Conservation (phyloP, 2,113 vertebrate species). For the Corythaeola cristata region DNA sequence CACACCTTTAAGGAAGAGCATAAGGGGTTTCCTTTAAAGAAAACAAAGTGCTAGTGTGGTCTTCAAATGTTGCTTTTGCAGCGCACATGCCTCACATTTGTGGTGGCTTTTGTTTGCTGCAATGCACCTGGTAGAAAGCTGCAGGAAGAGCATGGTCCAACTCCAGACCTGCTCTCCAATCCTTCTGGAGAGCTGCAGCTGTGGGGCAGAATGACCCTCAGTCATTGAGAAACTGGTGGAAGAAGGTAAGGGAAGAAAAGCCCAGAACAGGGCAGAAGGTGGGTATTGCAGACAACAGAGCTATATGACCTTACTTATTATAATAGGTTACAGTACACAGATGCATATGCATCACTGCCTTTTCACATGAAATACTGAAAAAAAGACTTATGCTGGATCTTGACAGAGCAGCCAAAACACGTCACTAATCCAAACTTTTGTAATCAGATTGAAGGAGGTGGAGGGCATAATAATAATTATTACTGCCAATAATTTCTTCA, state of each 20-base stretch:
- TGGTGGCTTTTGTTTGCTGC: not conserved
- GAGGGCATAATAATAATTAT: not conserved
- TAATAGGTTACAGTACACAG: not conserved
- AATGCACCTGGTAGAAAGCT: not conserved
- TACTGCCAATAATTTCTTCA: not conserved
- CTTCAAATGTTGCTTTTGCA: not conserved
- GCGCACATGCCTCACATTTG: not conserved
- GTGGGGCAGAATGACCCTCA: not conserved
- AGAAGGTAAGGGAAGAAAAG: not conserved
- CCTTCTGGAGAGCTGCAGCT: not conserved
- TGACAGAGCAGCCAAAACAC: not conserved
- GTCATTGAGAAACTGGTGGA: not conserved
- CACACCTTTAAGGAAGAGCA: not conserved
- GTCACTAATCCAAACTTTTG: not conserved
- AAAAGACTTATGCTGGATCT: not conserved
- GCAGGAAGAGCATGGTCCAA: not conserved
- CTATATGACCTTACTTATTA: not conserved
- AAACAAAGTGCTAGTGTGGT: not conserved
- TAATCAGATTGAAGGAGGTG: not conserved
- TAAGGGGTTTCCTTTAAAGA: not conserved
- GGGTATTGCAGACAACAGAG: not conserved
- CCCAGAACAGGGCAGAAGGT: not conserved
- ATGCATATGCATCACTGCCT: not conserved
- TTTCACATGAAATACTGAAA: not conserved
- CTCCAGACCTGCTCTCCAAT: not conserved